These are phyloP conservation scores for Zoroaster sp. DNA, from an alignment of 53 echinoderm and acorn worm genomes.

Conservation along the genomic window DNA sequence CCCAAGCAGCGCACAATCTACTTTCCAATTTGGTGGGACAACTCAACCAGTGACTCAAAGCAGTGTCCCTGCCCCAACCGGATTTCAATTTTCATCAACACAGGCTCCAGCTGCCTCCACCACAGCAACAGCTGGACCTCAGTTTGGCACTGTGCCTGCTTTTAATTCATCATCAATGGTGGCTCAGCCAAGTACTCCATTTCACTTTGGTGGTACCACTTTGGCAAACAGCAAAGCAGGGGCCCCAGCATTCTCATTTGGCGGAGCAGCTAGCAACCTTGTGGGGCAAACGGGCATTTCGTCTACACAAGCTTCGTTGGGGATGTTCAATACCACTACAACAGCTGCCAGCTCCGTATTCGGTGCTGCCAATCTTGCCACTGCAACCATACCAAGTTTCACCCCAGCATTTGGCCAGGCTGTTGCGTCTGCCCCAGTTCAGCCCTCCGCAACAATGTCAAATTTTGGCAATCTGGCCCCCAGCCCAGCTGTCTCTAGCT, in stretches of 20 bases:
- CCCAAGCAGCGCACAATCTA: neutral
- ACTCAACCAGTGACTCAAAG: neutral
- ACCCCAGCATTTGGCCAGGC: conserved; percentile 14
- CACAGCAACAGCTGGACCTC: neutral
- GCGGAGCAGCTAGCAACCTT: neutral
- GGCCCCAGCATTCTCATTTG: neutral
- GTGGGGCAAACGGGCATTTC: neutral
- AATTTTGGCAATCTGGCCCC: neutral
- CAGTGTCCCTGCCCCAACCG: neutral
- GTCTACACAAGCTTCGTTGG: neutral
- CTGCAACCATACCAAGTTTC: conserved; percentile 13
- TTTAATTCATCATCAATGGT: neutral
- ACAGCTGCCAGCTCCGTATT: neutral
- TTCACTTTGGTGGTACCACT: neutral
- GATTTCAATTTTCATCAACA: neutral
- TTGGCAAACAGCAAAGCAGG: neutral
- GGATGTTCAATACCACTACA: conserved; percentile 15
- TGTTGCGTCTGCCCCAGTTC: neutral
- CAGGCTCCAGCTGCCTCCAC: neutral
- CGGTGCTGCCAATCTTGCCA: neutral
- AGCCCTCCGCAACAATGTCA: neutral
- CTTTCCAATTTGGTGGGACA: neutral
- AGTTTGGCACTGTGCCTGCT: neutral
- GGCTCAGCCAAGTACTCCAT: conserved; percentile 8
- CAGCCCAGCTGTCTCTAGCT: neutral